Percentiles rank a stretch among this genome's conserved stretches.
phyloP scores from a whole-genome alignment of 2,113 vertebrate species.

The Malurus cyaneus region DNA sequence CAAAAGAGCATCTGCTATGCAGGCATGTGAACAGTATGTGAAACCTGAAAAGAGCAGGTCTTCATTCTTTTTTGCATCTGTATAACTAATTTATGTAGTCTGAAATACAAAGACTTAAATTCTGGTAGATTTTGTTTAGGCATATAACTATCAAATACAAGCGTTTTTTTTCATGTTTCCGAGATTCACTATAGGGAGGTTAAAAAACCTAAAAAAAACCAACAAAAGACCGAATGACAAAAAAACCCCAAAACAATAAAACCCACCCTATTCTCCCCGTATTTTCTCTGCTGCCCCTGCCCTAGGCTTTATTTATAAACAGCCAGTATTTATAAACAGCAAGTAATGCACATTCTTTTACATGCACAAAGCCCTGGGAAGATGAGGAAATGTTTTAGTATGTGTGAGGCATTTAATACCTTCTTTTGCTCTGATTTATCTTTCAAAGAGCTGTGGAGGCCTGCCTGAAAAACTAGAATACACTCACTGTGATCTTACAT shows the following conservation, averaged over 20 bases:
- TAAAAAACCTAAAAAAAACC: not conserved
- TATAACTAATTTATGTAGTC: not conserved
- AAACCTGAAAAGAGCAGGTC: not conserved
- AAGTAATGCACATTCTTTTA: conserved; percentile 9
- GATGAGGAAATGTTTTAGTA: conserved; percentile 12
- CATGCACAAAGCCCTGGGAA: not conserved
- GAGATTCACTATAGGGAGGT: not conserved
- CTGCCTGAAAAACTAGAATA: conserved; percentile 2
- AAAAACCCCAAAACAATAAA: accelerated
- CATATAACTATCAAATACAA: not conserved
- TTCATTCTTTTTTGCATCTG: not conserved
- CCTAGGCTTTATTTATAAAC: conserved; percentile 27
- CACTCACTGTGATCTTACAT: not conserved
- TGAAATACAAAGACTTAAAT: not conserved
- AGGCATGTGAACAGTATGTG: not conserved
- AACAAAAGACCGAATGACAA: not conserved
- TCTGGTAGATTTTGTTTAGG: not conserved
- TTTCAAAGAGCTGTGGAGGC: conserved; percentile 6
- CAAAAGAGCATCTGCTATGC: not conserved
- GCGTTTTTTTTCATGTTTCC: not conserved
- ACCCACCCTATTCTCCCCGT: accelerated
- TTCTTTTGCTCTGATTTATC: conserved; percentile 23
- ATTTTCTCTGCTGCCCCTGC: not conserved
- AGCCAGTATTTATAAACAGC: conserved; percentile 31
- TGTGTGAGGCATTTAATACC: not conserved